A percentile compares a stretch with the other conserved stretches of the same genome.
Evolutionary conservation across 2,113 vertebrate species (phyloP).

Genomic region (Philantomba maxwellii): DNA sequence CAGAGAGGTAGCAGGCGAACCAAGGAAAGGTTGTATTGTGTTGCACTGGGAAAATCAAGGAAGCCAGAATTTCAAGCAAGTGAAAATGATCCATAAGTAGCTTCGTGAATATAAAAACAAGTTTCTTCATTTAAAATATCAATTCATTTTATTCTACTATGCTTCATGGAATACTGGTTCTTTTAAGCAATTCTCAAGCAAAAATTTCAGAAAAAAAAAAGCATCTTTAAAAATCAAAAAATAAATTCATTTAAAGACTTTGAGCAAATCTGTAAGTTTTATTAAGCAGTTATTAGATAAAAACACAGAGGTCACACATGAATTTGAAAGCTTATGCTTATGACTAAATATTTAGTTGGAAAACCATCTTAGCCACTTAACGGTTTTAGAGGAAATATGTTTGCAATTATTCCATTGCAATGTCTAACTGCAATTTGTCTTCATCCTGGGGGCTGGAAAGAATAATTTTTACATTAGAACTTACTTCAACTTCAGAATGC

Average conservation of each 20-base stretch:
- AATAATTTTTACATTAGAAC: constrained; percentile 58
- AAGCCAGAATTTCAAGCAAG: neutral
- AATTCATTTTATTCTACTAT: neutral
- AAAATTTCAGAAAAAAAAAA: constrained; percentile 5
- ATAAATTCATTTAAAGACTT: neutral
- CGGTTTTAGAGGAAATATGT: constrained; percentile 26
- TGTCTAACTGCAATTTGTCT: constrained; percentile 54
- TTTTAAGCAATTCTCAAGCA: neutral
- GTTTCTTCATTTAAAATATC: neutral
- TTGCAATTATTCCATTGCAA: constrained; percentile 55
- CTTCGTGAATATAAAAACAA: neutral
- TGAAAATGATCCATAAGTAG: neutral
- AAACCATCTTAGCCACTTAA: neutral
- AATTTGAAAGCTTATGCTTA: constrained; percentile 26
- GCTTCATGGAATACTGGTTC: neutral
- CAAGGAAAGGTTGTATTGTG: neutral
- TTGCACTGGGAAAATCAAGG: neutral
- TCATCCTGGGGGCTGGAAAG: constrained; percentile 42
- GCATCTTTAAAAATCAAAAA: neutral
- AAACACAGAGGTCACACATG: neutral
- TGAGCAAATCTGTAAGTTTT: neutral
- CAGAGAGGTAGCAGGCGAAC: neutral
- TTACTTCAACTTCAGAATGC: constrained; percentile 16
- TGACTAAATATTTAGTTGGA: constrained; percentile 1
- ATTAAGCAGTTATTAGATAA: neutral